A percentile compares a stretch with the other conserved stretches of the same genome.
phyloP scores from a whole-genome alignment of 2,888 invertebrate genomes.

The Diarsia rubi region DNA sequence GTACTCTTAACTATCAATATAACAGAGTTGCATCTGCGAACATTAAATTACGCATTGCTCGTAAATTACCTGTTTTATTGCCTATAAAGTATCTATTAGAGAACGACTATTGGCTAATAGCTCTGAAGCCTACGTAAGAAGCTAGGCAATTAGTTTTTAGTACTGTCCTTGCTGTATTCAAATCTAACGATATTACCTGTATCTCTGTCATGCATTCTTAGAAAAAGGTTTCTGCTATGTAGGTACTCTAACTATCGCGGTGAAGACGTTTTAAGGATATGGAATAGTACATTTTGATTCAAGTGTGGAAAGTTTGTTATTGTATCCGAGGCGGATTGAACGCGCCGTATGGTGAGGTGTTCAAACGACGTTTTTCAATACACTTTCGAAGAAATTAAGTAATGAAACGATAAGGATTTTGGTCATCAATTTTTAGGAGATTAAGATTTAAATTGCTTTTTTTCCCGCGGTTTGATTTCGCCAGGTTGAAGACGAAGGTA shows the following conservation, averaged over 20 bases:
- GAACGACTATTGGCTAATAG: slow-evolving; percentile 28
- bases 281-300: too few relatives aligned
- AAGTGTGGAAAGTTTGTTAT: too few relatives aligned
- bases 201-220: not conserved
- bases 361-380: too few relatives aligned
- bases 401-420: too few relatives aligned
- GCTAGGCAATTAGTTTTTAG: not conserved
- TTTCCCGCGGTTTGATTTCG: too few relatives aligned
- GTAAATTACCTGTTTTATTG: slow-evolving; percentile 35
- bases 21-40: slow-evolving; percentile 31
- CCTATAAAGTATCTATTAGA: slow-evolving; percentile 7
- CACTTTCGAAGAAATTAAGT: too few relatives aligned
- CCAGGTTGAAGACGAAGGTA: too few relatives aligned
- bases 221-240: not conserved
- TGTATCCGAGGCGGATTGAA: too few relatives aligned
- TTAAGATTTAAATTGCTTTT: too few relatives aligned
- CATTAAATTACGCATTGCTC: slow-evolving; percentile 15
- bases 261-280: not conserved
- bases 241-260: not conserved
- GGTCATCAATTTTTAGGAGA: too few relatives aligned
- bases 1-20: slow-evolving; percentile 8
- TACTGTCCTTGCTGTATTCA: not conserved
- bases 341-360: too few relatives aligned
- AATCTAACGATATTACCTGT: not conserved
- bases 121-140: slow-evolving; percentile 1